A percentile compares a stretch with the other conserved stretches of the same genome.
Conservation (phyloP, 2,888 invertebrate genomes). For the Pyrgus malvae region DNA sequence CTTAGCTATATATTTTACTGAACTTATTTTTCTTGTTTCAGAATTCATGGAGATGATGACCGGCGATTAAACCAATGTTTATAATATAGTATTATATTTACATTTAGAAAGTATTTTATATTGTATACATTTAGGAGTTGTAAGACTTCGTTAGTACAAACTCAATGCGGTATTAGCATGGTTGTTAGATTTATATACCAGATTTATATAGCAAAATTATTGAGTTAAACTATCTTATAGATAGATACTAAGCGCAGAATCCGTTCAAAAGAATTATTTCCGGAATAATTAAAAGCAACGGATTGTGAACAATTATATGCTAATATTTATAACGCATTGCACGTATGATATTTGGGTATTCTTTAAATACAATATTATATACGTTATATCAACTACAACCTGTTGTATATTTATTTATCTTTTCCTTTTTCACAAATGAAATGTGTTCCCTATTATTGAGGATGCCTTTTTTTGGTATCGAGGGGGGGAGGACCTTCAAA, state of each 20-base stretch:
- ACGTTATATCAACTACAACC: conserved; percentile 11
- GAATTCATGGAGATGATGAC: conserved; percentile 98
- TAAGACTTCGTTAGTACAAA: conserved; percentile 72
- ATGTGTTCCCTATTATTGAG: too few species aligned
- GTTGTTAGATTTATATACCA: conserved; percentile 20
- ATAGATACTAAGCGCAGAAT: conserved; percentile 51
- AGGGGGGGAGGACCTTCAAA: too few species aligned
- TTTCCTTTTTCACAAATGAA: too few species aligned
- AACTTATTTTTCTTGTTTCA: conserved; percentile 64
- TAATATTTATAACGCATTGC: conserved; percentile 72
- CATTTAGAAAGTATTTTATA: conserved; percentile 55
- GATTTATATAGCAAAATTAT: background rate
- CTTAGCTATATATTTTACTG: background rate
- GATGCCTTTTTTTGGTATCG: too few species aligned
- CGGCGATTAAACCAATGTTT: conserved; percentile 85
- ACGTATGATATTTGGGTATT: conserved; percentile 32
- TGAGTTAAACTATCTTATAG: conserved; percentile 64
- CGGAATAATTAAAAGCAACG: conserved; percentile 69
- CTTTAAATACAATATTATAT: conserved; percentile 38
- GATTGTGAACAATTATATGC: conserved; percentile 56
- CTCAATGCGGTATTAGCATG: conserved; percentile 73
- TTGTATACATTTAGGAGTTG: conserved; percentile 53
- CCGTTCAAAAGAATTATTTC: conserved; percentile 70
- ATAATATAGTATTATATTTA: conserved; percentile 38
- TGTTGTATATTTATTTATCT: conserved; percentile 1